Base-by-base conservation (phyloP, 2,888 invertebrate species). In the Hydraecia micacea region DNA sequence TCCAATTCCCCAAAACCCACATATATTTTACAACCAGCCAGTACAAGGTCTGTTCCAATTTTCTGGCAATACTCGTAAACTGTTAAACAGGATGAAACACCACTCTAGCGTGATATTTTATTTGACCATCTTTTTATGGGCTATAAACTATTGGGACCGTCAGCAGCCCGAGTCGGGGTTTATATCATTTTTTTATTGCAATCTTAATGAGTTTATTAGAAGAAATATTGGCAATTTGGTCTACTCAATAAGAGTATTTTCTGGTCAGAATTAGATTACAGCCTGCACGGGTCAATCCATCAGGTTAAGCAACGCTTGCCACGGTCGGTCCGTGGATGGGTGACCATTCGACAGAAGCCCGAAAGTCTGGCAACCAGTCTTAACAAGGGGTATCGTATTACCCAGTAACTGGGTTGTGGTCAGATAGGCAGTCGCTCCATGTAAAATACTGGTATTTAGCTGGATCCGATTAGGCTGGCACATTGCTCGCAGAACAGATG, bases 161-260 rank as follows among this genome's bases (percentile, higher is more conserved):
- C 77, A 69, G 81, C 74, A 60, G 60, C 13, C 1, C 21, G n/a
- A 39, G 18, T 36, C 21, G 11, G 62, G 25, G 68, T 73, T 85
- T 81, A 85, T 55, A 81, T 72, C 65, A 70, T 7, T 63, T 72
- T 80, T 77, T 85, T 81, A 85, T 85, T 42, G 62, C 52, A 1
- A n/a, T 39, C 71, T 72, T 72, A 68, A 84, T 81, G 60, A 69
- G 77, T 81, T 84, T 73, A 74, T 80, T 81, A 46, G 63, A 28
- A 42, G 46, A 77, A 71, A 81, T 83, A 81, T 85, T 83, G 62
- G 71, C 66, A 42, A 65, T 84, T 83, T 55, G 11, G 18, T 63
- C 5, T 13, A 8, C 3, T 46, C 21, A 6, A 46, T 78, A 63
- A 63, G 15, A 36, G 36, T 52, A 25, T 36, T 6, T 8, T 60